Conservation (phyloP, 2,888 invertebrate genomes). For the Drosophila tripunctata region DNA sequence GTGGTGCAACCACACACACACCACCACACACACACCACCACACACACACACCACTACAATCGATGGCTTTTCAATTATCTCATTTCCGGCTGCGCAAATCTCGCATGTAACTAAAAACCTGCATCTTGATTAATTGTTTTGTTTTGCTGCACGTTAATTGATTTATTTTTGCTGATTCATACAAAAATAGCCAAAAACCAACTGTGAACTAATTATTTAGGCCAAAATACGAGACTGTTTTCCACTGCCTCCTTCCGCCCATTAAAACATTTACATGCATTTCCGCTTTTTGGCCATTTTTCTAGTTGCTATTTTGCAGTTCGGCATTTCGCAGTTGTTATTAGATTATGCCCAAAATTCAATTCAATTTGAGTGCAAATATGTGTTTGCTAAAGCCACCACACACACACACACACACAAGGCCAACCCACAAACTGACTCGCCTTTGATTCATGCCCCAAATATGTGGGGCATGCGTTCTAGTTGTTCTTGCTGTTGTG, state of each 20-base stretch:
- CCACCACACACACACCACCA: background rate
- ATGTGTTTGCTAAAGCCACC: slow-evolving; percentile 66
- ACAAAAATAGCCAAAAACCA: slow-evolving; percentile 34
- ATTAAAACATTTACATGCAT: slow-evolving; percentile 35
- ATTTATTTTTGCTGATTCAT: slow-evolving; percentile 65
- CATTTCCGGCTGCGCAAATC: slow-evolving; percentile 38
- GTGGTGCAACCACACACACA: background rate
- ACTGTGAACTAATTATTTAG: slow-evolving; percentile 59
- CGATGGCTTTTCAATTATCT: slow-evolving; percentile 74
- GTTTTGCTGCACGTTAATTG: slow-evolving; percentile 72
- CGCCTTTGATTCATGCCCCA: slow-evolving; percentile 51
- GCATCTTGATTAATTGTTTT: slow-evolving; percentile 75
- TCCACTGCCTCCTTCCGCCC: background rate
- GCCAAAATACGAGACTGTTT: slow-evolving; percentile 11
- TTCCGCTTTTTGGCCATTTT: slow-evolving; percentile 39
- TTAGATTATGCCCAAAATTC: slow-evolving; percentile 70
- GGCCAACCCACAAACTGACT: background rate
- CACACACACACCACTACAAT: slow-evolving; percentile 48
- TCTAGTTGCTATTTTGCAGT: slow-evolving; percentile 20
- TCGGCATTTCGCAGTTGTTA: slow-evolving; percentile 49
- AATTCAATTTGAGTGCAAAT: slow-evolving; percentile 77
- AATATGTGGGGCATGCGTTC: too few relatives aligned
- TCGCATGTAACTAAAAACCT: slow-evolving; percentile 58
- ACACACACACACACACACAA: slow-evolving; percentile 1
- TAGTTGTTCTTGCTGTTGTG: slow-evolving; percentile 21